Conservation (phyloP, 2,797 vertebrate genomes). For the Gymnothorax javanicus region DNA sequence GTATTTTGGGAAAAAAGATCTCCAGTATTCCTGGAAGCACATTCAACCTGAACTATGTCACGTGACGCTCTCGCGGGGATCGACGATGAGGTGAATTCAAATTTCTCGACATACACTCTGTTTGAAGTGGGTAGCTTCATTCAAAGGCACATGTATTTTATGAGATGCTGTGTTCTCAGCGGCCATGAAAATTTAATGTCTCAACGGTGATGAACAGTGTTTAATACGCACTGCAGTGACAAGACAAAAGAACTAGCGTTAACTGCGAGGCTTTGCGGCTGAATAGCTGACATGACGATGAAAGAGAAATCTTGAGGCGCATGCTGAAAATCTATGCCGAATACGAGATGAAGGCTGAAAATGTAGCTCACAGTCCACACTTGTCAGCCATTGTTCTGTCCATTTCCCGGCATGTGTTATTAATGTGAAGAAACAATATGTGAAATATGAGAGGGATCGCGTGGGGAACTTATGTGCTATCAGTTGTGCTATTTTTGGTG, state of each 20-base stretch:
- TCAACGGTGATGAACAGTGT: neutral
- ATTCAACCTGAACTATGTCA: neutral
- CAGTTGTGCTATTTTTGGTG: neutral
- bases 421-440: neutral
- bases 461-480: neutral
- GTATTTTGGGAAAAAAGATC: neutral
- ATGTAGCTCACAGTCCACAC: neutral
- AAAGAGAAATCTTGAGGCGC: neutral
- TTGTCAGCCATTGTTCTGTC: neutral
- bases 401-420: neutral
- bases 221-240: neutral
- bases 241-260: neutral
- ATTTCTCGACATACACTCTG: neutral
- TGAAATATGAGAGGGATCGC: neutral
- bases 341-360: neutral
- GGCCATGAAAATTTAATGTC: conserved; percentile 11
- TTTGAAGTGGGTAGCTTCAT: neutral
- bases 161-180: neutral
- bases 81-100: neutral
- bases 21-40: neutral
- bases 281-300: neutral
- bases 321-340: neutral
- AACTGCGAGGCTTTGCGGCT: conserved; percentile 1
- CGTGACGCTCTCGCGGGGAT: neutral
- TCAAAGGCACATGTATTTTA: neutral